Percentiles rank a stretch among this genome's conserved stretches.
Conservation (phyloP, 37 sponge, comb jelly and placozoan genomes). For the Petrosia ficiformis region DNA sequence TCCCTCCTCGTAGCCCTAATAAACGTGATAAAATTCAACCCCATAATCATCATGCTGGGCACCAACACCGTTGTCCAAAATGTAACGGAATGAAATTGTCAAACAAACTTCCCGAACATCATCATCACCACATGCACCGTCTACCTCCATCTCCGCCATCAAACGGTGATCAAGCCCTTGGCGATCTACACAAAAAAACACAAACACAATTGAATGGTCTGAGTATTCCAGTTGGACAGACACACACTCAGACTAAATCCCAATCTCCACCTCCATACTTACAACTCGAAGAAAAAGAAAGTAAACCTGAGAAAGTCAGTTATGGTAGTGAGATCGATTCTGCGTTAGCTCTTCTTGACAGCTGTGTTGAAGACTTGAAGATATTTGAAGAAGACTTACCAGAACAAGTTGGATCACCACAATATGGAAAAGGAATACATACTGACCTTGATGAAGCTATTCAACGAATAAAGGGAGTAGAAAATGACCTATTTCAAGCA, state of each 20-base stretch:
- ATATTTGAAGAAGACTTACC: too few relatives aligned
- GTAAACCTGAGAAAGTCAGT: neutral
- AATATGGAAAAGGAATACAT: neutral
- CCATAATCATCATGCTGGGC: constrained; percentile 1
- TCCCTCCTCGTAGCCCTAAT: constrained; percentile 40
- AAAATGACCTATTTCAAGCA: constrained; percentile 18
- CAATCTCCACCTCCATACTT: constrained; percentile 6
- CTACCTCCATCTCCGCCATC: neutral
- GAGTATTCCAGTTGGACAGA: neutral
- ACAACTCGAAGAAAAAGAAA: neutral
- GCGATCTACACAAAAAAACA: constrained; percentile 27
- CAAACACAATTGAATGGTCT: constrained; percentile 17
- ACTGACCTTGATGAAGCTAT: constrained; percentile 14
- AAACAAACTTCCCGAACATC: constrained; percentile 20
- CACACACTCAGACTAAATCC: neutral
- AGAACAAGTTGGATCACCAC: neutral
- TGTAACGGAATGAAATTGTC: constrained; percentile 11
- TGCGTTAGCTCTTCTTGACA: neutral
- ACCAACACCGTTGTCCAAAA: constrained; percentile 15
- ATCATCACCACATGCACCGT: neutral
- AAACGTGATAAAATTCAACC: constrained; percentile 9
- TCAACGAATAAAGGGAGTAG: constrained; percentile 1
- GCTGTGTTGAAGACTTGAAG: neutral
- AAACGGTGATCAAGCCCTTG: constrained; percentile 19
- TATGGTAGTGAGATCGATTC: neutral